Conservation (phyloP, 2,888 invertebrate species). For the Drosophila anomalipes region DNA sequence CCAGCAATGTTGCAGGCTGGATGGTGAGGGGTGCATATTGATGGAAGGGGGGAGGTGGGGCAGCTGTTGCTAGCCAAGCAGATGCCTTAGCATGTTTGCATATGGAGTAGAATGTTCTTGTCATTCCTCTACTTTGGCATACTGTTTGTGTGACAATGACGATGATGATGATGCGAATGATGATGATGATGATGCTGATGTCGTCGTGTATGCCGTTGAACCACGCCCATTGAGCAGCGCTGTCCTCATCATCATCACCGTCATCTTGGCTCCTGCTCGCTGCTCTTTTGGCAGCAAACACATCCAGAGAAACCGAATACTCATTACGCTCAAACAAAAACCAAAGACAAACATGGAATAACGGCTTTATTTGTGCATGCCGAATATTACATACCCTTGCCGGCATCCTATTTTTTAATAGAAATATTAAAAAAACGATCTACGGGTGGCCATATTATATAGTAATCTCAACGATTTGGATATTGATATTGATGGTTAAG, state of each 20-base stretch:
- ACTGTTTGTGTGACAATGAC: constrained; percentile 34
- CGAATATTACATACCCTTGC: not conserved
- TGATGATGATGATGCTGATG: not conserved
- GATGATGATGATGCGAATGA: constrained; percentile 11
- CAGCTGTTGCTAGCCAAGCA: constrained; percentile 20
- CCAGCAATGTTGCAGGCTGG: not conserved
- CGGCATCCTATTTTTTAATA: not conserved
- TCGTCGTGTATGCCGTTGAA: constrained; percentile 8
- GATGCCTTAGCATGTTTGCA: constrained; percentile 49
- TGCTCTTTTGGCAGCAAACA: constrained; percentile 38
- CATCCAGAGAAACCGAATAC: constrained; percentile 52
- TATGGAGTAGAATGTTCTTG: constrained; percentile 55
- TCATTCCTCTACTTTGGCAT: constrained; percentile 48
- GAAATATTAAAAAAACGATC: not conserved
- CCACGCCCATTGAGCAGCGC: constrained; percentile 27
- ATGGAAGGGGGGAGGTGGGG: not conserved
- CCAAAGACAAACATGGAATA: constrained; percentile 1
- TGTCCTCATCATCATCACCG: constrained; percentile 25
- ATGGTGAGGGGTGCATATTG: not conserved
- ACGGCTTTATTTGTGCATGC: not conserved
- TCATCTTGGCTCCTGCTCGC: constrained; percentile 18
- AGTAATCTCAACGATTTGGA: not conserved
- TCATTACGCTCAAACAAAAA: constrained; percentile 52
- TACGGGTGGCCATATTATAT: not conserved
- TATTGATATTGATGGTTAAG: no score